Conservation (phyloP, 2,888 invertebrate genomes). For the Aphodius sticticus region DNA sequence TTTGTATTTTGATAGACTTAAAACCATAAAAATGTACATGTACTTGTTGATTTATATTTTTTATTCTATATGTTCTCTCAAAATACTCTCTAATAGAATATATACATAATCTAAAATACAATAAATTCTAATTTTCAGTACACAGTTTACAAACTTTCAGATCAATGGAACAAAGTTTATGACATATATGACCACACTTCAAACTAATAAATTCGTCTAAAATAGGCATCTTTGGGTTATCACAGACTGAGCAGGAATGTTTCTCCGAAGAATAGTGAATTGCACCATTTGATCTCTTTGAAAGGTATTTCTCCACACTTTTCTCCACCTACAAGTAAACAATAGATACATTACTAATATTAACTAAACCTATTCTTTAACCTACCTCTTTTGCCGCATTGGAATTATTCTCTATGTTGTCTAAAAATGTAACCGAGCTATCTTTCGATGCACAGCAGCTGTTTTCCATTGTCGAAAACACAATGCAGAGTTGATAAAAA, state of each 20-base stretch:
- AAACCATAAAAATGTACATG: too few species aligned
- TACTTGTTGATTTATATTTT: neutral
- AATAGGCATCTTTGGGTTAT: constrained; percentile 50
- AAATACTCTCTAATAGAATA: neutral
- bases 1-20: too few species aligned
- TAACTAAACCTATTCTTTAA: constrained; percentile 19
- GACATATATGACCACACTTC: constrained; percentile 53
- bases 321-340: constrained; percentile 51
- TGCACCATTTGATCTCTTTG: constrained; percentile 45
- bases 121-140: constrained; percentile 28
- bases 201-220: constrained; percentile 47
- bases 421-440: constrained; percentile 35
- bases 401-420: constrained; percentile 26
- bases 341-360: constrained; percentile 41
- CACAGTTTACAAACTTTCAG: constrained; percentile 48
- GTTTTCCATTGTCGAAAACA: constrained; percentile 61
- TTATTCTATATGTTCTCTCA: neutral
- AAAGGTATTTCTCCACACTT: constrained; percentile 49
- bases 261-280: constrained; percentile 19
- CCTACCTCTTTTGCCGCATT: neutral
- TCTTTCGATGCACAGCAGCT: constrained; percentile 27
- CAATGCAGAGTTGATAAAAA: constrained; percentile 68
- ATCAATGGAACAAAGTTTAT: constrained; percentile 50
- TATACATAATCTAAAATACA: neutral
- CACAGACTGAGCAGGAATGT: constrained; percentile 50